These are phyloP conservation scores for Remorina albescens DNA, from an alignment of 2,797 vertebrate genomes.

Conservation along the genomic window DNA sequence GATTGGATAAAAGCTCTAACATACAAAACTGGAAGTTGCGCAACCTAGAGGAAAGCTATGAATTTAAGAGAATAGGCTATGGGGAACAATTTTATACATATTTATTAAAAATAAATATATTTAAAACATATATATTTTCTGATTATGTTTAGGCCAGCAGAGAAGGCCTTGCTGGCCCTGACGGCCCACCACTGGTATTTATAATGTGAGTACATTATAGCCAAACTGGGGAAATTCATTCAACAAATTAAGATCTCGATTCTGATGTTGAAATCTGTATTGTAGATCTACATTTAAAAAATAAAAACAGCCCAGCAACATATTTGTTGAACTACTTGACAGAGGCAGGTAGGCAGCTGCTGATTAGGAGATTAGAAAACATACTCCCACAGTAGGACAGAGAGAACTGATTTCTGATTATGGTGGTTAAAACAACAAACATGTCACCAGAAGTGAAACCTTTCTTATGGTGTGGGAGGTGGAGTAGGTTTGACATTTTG, in stretches of 20 bases:
- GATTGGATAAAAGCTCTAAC: no score
- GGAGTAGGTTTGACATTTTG: background rate
- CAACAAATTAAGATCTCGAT: background rate
- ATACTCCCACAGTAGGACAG: background rate
- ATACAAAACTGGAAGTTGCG: no score
- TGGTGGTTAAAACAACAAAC: background rate
- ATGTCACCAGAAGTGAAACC: background rate
- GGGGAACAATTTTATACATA: no score
- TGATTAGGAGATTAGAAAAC: slow-evolving; percentile 3
- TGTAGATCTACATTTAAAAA: background rate
- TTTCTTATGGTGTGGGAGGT: background rate
- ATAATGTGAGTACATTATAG: background rate
- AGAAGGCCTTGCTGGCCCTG: no score
- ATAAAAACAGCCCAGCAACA: slow-evolving; percentile 23
- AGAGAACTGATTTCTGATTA: background rate
- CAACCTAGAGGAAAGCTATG: no score
- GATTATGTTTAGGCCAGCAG: no score
- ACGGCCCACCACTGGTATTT: no score
- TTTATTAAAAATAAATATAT: no score
- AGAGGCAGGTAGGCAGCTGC: slow-evolving; percentile 21
- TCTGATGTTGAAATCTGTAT: no score
- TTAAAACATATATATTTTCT: no score
- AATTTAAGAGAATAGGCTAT: no score
- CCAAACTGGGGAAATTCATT: no score
- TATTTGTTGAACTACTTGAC: slow-evolving; percentile 25